Evolutionary conservation across 2,888 invertebrate species (phyloP).

Genomic region (Anoncus sp.): DNA sequence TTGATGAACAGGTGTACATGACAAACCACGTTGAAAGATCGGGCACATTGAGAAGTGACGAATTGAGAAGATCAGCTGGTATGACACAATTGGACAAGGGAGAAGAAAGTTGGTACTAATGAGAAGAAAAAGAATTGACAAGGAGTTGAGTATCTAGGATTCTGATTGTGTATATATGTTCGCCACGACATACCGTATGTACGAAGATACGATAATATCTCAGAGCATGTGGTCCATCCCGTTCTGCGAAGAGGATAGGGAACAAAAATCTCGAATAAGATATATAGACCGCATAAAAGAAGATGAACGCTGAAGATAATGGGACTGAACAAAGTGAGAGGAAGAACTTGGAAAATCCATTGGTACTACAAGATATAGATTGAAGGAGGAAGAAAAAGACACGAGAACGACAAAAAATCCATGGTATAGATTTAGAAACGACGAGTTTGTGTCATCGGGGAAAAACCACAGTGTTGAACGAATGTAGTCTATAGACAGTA

Average conservation of each 20-base stretch:
- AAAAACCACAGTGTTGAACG: not conserved
- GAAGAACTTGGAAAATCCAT: not conserved
- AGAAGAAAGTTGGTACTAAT: too few relatives aligned
- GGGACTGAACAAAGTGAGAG: conserved; percentile 31
- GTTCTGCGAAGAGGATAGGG: conserved; percentile 3
- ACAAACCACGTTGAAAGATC: conserved; percentile 21
- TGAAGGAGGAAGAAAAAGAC: not conserved
- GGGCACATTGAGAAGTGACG: not conserved
- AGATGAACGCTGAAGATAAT: conserved; percentile 46
- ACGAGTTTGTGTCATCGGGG: conserved; percentile 24
- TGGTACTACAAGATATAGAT: not conserved
- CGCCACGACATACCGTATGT: too few relatives aligned
- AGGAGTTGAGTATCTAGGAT: not conserved
- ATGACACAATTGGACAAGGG: too few relatives aligned
- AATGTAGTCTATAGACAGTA: conserved; percentile 3
- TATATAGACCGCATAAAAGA: conserved; percentile 21
- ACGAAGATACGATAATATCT: not conserved
- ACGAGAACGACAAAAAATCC: not conserved
- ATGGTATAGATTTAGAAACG: conserved; percentile 1
- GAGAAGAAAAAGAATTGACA: not conserved
- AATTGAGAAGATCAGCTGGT: too few relatives aligned
- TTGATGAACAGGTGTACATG: conserved; percentile 5
- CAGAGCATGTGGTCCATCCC: not conserved
- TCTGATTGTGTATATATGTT: not conserved
- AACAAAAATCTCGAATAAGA: conserved; percentile 20